phyloP scores from a whole-genome alignment of 2,113 vertebrate species.

The Sphyrna mokarran region DNA sequence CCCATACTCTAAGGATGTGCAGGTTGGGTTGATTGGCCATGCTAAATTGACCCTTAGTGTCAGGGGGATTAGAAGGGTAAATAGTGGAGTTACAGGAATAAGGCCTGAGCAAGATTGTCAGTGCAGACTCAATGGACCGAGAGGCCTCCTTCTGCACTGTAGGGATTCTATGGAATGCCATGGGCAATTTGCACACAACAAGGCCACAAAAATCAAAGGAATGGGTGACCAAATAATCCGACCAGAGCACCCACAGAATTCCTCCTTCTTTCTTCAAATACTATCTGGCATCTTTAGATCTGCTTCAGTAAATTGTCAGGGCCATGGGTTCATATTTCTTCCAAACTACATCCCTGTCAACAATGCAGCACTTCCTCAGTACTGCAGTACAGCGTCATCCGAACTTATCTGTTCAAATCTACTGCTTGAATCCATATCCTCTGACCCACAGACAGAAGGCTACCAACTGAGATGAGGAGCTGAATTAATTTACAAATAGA shows the following conservation, averaged over 20 bases:
- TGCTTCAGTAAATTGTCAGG: background rate
- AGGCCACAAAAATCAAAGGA: background rate
- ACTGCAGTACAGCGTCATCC: background rate
- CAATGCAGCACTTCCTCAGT: background rate
- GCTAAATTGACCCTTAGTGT: too few relatives aligned
- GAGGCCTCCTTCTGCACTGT: too few relatives aligned
- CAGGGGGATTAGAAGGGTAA: too few relatives aligned
- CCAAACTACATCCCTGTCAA: background rate
- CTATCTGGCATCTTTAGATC: background rate
- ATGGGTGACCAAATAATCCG: background rate
- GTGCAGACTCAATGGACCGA: too few relatives aligned
- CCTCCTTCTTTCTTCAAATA: background rate
- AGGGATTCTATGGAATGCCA: too few relatives aligned
- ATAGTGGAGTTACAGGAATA: too few relatives aligned
- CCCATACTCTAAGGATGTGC: too few relatives aligned
- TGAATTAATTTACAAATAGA: background rate
- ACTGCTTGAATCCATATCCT: background rate
- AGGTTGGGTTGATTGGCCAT: too few relatives aligned
- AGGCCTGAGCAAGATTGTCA: too few relatives aligned
- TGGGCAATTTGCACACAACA: background rate
- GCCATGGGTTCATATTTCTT: background rate
- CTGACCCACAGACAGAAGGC: background rate
- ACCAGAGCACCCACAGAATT: background rate
- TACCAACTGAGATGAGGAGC: background rate
- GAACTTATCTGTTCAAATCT: background rate